phyloP scores from a whole-genome alignment of 2,888 invertebrate genomes.

The Parnassius glacialis region DNA sequence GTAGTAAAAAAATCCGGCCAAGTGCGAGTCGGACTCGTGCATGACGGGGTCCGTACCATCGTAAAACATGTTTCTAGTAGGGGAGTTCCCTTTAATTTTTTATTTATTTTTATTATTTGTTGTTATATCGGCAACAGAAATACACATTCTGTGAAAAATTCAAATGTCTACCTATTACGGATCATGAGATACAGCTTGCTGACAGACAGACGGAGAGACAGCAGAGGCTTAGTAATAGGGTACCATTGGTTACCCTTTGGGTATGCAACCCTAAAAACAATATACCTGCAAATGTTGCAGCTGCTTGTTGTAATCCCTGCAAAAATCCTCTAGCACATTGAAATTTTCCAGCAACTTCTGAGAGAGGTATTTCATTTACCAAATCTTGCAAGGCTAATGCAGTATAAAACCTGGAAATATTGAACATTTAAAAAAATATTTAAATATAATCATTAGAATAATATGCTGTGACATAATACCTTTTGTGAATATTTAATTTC shows the following conservation, averaged over 20 bases:
- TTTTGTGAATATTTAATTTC: slow-evolving; percentile 83
- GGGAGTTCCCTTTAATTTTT: no score
- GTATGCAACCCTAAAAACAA: neutral
- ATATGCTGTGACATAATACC: slow-evolving; percentile 53
- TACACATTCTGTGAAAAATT: no score
- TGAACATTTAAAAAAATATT: slow-evolving; percentile 1
- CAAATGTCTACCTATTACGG: no score
- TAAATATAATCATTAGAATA: neutral
- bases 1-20: neutral
- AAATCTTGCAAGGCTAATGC: slow-evolving; percentile 95
- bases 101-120: no score
- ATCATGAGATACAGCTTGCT: no score
- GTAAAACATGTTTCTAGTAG: no score
- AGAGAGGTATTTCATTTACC: slow-evolving; percentile 93
- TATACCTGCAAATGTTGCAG: slow-evolving; percentile 95
- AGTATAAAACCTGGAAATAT: slow-evolving; percentile 87
- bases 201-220: no score
- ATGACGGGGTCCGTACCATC: no score
- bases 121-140: no score
- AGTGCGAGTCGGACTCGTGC: no score
- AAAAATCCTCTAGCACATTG: slow-evolving; percentile 93
- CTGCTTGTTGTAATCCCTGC: slow-evolving; percentile 96
- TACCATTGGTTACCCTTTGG: no score
- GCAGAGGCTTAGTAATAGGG: no score
- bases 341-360: slow-evolving; percentile 90